Conservation (phyloP, 2,113 vertebrate genomes). For the Cepphus grylle region DNA sequence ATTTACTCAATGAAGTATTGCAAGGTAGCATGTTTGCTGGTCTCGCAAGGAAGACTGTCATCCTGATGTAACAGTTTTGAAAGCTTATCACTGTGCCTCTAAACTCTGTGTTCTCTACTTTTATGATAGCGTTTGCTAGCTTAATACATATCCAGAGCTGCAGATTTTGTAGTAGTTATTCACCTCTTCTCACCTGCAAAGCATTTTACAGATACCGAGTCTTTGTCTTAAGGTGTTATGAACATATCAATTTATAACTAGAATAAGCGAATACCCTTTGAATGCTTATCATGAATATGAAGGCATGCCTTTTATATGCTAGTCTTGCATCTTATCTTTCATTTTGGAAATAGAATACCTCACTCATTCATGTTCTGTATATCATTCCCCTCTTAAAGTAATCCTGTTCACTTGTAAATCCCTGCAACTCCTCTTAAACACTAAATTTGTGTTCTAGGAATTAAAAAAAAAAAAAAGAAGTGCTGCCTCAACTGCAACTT, state of each 20-base stretch:
- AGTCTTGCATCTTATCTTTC: not conserved
- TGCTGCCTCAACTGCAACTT: not conserved
- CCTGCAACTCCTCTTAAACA: not conserved
- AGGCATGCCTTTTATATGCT: not conserved
- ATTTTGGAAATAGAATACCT: not conserved
- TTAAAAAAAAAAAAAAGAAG: not conserved
- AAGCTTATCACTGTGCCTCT: not conserved
- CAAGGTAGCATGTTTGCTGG: not conserved
- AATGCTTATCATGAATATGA: not conserved
- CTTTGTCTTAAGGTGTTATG: not conserved
- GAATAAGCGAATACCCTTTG: not conserved
- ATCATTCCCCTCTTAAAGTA: not conserved
- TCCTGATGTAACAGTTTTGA: not conserved
- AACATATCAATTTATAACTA: not conserved
- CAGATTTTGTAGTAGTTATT: not conserved
- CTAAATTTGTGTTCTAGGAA: not conserved
- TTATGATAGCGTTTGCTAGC: not conserved
- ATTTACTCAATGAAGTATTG: not conserved
- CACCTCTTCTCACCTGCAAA: not conserved
- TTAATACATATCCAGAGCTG: not conserved
- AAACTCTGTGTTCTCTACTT: not conserved
- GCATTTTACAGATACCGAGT: not conserved
- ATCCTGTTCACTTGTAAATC: not conserved
- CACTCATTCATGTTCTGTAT: not conserved
- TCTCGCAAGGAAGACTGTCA: not conserved